phyloP scores from a whole-genome alignment of 2,888 invertebrate genomes.

The Archips xylosteana region DNA sequence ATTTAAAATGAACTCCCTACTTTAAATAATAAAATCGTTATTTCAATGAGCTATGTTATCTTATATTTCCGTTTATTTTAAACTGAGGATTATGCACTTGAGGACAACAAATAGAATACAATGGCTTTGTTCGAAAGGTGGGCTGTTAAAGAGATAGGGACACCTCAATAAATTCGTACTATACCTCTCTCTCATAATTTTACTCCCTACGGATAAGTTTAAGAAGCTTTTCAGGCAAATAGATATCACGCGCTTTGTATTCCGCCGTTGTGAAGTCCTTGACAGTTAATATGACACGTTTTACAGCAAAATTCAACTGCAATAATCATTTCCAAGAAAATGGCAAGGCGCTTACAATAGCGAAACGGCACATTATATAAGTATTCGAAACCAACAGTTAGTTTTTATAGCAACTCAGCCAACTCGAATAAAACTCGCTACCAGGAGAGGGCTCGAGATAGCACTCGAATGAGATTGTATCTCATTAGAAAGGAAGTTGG shows the following conservation, averaged over 20 bases:
- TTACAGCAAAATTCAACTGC: neutral
- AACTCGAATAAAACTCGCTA: neutral
- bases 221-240: too few species aligned
- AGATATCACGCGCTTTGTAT: neutral
- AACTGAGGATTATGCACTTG: too few species aligned
- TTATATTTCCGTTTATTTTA: too few species aligned
- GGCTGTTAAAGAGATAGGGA: too few species aligned
- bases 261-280: neutral
- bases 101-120: too few species aligned
- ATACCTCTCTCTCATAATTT: too few species aligned
- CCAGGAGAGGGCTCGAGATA: conserved; percentile 18
- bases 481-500: conserved; percentile 27
- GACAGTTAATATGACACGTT: neutral
- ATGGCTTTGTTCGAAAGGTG: too few species aligned
- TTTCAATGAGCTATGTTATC: too few species aligned
- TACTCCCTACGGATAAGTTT: too few species aligned
- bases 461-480: conserved; percentile 28
- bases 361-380: conserved; percentile 6
- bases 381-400: conserved; percentile 19
- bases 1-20: too few species aligned
- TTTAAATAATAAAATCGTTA: too few species aligned
- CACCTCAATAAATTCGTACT: too few species aligned
- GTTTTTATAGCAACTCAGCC: conserved; percentile 22
- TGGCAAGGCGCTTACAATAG: conserved; percentile 10
- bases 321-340: conserved; percentile 18